Conservation (phyloP, 2,113 vertebrate genomes). For the Chamaea fasciata region DNA sequence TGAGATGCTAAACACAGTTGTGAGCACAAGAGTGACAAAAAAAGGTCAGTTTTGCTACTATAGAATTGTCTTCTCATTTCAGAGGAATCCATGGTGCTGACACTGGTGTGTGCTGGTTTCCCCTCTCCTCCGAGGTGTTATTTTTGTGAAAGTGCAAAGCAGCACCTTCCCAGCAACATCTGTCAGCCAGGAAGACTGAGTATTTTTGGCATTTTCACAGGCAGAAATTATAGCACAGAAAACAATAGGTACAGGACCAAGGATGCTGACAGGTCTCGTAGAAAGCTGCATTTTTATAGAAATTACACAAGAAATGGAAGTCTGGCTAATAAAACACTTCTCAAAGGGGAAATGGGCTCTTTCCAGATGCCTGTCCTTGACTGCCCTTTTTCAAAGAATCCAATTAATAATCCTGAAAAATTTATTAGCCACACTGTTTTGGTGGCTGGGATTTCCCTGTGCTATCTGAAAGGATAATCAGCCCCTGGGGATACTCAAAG, state of each 20-base stretch:
- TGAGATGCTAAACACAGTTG: not conserved
- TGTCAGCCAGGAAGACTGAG: not conserved
- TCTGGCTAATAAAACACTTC: not conserved
- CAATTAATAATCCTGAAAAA: not conserved
- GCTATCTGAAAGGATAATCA: not conserved
- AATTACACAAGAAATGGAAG: not conserved
- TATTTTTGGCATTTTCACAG: not conserved
- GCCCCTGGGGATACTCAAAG: not conserved
- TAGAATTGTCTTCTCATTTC: not conserved
- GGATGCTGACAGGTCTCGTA: not conserved
- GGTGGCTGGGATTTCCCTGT: not conserved
- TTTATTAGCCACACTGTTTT: not conserved
- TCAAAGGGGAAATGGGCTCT: not conserved
- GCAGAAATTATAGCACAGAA: not conserved
- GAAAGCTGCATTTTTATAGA: not conserved
- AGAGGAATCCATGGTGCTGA: not conserved
- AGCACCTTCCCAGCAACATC: not conserved
- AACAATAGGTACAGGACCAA: not conserved
- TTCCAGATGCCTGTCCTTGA: slow-evolving; percentile 4
- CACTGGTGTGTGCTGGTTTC: not conserved
- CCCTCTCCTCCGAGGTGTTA: not conserved
- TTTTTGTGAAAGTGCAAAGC: slow-evolving; percentile 3
- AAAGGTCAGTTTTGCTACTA: not conserved
- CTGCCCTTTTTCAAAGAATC: slow-evolving; percentile 15
- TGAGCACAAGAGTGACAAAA: not conserved